Conservation (phyloP, 2,888 invertebrate genomes). For the Keiferia lycopersicella region DNA sequence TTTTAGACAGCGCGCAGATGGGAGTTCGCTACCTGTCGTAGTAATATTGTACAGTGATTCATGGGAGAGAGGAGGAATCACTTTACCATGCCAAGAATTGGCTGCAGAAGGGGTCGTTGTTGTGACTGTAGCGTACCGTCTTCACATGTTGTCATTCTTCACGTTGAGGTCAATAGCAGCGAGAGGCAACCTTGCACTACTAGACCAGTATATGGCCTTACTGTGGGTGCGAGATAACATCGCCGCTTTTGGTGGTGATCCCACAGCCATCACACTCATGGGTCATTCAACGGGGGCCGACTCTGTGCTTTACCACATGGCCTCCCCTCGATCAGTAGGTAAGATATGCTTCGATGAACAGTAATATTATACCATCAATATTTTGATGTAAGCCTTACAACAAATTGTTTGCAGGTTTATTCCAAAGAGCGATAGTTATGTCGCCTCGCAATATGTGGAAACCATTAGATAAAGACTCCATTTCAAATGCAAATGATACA, state of each 20-base stretch:
- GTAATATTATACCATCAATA: background rate
- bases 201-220: constrained; percentile 92
- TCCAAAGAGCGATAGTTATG: constrained; percentile 86
- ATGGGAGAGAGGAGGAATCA: constrained; percentile 76
- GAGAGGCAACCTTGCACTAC: constrained; percentile 92
- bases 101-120: constrained; percentile 87
- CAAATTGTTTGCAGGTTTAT: constrained; percentile 69
- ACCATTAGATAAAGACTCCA: constrained; percentile 50
- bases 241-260: constrained; percentile 89
- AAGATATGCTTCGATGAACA: constrained; percentile 28
- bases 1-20: constrained; percentile 75
- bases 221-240: constrained; percentile 90
- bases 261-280: constrained; percentile 87
- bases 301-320: constrained; percentile 84
- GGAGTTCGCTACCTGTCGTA: constrained; percentile 83
- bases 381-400: background rate
- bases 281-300: constrained; percentile 92
- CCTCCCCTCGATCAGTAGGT: constrained; percentile 85
- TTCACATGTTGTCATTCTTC: constrained; percentile 87
- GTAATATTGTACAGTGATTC: constrained; percentile 86
- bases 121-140: constrained; percentile 85
- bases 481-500: constrained; percentile 52
- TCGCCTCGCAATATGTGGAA: constrained; percentile 79
- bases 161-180: constrained; percentile 78
- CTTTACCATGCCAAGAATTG: constrained; percentile 86